phyloP scores from a whole-genome alignment of 2,888 invertebrate species.

The Tachina lurida region DNA sequence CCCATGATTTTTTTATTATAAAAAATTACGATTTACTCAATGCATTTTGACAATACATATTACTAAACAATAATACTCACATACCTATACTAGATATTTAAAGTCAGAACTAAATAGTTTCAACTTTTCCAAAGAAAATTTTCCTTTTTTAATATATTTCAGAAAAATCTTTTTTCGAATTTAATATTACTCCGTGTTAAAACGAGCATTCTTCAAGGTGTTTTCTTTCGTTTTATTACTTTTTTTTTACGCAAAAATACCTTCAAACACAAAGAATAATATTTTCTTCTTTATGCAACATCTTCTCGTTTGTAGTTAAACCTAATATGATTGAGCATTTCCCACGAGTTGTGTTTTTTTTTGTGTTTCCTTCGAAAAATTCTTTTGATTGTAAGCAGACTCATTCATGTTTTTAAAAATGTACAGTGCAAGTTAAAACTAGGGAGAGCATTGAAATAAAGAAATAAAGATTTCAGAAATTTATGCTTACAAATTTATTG shows the following conservation, averaged over 20 bases:
- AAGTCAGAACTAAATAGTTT: too few relatives aligned
- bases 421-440: constrained; percentile 21
- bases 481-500: background rate
- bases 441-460: background rate
- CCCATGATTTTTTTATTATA: too few relatives aligned
- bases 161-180: constrained; percentile 1
- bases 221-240: background rate
- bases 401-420: constrained; percentile 39
- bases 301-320: constrained; percentile 57
- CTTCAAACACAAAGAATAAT: constrained; percentile 46
- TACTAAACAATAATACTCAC: too few relatives aligned
- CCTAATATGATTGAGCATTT: constrained; percentile 74
- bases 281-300: constrained; percentile 45
- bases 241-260: constrained; percentile 7
- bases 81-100: too few relatives aligned
- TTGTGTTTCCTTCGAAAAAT: constrained; percentile 25
- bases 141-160: background rate
- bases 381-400: constrained; percentile 46
- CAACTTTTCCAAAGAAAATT: too few relatives aligned
- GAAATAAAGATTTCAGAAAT: background rate
- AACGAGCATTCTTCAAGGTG: background rate
- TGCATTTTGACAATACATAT: too few relatives aligned
- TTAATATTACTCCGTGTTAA: background rate
- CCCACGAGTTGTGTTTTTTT: constrained; percentile 70
- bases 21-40: too few relatives aligned